phyloP scores from a whole-genome alignment of 2,888 invertebrate genomes.

The Eledone cirrhosa region DNA sequence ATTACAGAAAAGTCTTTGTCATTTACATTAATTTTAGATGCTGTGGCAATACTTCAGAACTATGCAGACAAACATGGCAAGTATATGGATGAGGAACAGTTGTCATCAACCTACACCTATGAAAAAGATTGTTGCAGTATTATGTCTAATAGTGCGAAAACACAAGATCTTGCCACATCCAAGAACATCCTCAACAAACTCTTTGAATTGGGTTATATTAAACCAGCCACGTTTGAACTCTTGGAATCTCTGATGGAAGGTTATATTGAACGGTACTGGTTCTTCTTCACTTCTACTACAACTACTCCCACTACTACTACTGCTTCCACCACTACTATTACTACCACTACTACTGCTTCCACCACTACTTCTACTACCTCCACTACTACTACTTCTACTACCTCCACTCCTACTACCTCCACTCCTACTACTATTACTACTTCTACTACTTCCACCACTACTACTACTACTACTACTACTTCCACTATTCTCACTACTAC shows the following conservation, averaged over 20 bases:
- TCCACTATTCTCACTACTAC: too few relatives aligned
- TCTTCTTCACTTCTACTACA: too few relatives aligned
- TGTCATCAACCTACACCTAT: background rate
- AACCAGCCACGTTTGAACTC: slow-evolving; percentile 1
- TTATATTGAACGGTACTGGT: slow-evolving; percentile 28
- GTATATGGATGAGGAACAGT: background rate
- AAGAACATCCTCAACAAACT: slow-evolving; percentile 27
- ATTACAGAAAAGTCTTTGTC: background rate
- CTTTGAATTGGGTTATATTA: slow-evolving; percentile 5
- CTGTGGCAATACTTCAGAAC: background rate
- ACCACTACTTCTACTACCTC: too few relatives aligned
- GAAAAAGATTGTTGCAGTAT: background rate
- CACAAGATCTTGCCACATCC: background rate
- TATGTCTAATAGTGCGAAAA: background rate
- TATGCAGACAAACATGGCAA: background rate
- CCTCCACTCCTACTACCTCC: too few relatives aligned
- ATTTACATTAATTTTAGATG: slow-evolving; percentile 18
- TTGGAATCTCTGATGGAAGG: slow-evolving; percentile 31
- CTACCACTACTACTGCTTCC: too few relatives aligned
- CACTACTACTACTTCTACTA: too few relatives aligned
- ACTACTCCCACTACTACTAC: too few relatives aligned
- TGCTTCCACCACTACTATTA: too few relatives aligned
- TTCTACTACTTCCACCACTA: too few relatives aligned
- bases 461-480: too few relatives aligned
- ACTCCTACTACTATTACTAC: too few relatives aligned